Evolutionary conservation across 2,797 vertebrate species (phyloP), one percentile per base, ranked within the genome.

Genomic region (Stomatorhinus walkeri): DNA sequence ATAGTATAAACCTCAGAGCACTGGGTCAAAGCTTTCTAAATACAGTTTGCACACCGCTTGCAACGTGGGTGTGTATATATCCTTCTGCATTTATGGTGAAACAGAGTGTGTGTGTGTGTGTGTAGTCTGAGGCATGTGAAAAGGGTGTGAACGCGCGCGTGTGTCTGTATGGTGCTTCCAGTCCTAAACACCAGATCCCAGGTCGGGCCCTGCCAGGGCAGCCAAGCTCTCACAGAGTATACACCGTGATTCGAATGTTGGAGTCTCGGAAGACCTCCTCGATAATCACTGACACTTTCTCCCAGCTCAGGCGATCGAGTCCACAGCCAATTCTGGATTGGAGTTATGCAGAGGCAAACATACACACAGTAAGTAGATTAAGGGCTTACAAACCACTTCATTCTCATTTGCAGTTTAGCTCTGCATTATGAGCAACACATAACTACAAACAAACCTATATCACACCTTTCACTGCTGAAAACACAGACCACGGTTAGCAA

Each of bases 251-350:
- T 85, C 92, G 94, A 92, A 98, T 94, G 91, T 95, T 89, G 10
- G 97, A 96, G 90, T 92, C 90, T 88, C 95, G 93, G 94, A 99
- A 99, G 88, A 98, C 94, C 12, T 97, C 93, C 84, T 96, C 95
- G 28, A 99, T 95, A 28, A 98, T 97, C 24, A 92, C 93, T 10
- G 96, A 96, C 91, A 99, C 98, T 84, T 90, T 93, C 12, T 90
- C 90, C 98, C 98, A 99, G 3, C 93, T 90, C 91, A 99, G 94
- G 54, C 94, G 88, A 49, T 99, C 98, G 72, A 99, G 96, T 87
- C 98, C 98, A 92, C 98, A 99, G 22, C 97, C 98, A 88, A 99
- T 99, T 88, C 98, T 99, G 94, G 48, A 88, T 19, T 79, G 9
- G 81, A 88, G 22, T n/a, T 85, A 56, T 36, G 32, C 72, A 79